Evolutionary conservation across 2,888 invertebrate genomes (phyloP), one percentile per base, ranked within the genome.

Genomic region (Pollenia griseotomentosa): DNA sequence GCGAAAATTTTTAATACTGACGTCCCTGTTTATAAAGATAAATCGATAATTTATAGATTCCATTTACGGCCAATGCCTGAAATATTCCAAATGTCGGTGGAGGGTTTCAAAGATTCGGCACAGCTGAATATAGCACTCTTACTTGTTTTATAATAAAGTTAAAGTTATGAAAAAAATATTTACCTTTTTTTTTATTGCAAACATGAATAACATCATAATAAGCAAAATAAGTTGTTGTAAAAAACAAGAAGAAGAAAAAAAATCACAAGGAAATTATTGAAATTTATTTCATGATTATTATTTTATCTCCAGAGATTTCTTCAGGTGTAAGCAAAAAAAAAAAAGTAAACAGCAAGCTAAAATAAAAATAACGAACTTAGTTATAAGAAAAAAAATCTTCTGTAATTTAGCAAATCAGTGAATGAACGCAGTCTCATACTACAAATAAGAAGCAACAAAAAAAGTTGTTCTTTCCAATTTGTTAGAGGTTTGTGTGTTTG

Each of bases 331-430:
- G 46, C 16, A 48, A 53, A 16, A 42, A 55, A 44, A 23, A 23
- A 23, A 23, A 23, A 23, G 19, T 14, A 65, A 14, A 53, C 33
- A 42, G 59, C 12, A 55, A 7, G 12, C 1, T 11, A 44, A 42
- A 40, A 71, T 10, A 42, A 48, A 42, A 42, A 53, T 14, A 71
- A 53, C 6, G 33, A 12, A 66, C n/a, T 48, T 42, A 48, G 12
- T 33, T 33, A 33, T 33, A 33, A 33, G 33, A 33, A 48, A 74
- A n/a, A 6, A 46, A 61, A 44, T 11, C 57, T 55, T 57, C 14
- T 55, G 16, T 66, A 63, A 71, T 65, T 53, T 61, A 71, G 65
- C 71, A 80, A 80, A 80, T 61, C 71, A 63, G 44, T 46, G 68
- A 55, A 40, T 61, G 42, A 59, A 70, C 55, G 44, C 66, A 65